Conservation (phyloP, 2,113 vertebrate genomes). For the Scomber scombrus region DNA sequence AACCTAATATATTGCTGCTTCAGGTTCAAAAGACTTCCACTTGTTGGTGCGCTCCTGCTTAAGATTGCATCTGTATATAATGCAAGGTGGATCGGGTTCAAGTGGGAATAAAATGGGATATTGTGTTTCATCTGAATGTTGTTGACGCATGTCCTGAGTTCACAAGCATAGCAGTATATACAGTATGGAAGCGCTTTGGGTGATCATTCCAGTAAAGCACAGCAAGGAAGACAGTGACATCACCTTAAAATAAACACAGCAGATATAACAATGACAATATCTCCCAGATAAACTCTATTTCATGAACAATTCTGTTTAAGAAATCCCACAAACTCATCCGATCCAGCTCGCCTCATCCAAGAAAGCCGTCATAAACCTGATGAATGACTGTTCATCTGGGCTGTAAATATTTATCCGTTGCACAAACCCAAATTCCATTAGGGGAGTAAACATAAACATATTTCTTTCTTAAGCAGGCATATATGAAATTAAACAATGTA, state of each 20-base stretch:
- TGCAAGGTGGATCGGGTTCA: slow-evolving; percentile 42
- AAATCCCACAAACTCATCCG: slow-evolving; percentile 36
- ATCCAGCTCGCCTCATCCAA: slow-evolving; percentile 51
- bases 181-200: slow-evolving; percentile 5
- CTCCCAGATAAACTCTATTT: slow-evolving; percentile 31
- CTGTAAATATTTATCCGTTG: slow-evolving; percentile 85
- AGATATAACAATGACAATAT: slow-evolving; percentile 54
- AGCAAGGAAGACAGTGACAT: slow-evolving; percentile 24
- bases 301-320: slow-evolving; percentile 45
- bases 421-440: slow-evolving; percentile 82
- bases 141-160: slow-evolving; percentile 26
- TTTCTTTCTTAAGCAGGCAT: slow-evolving; percentile 71
- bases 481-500: slow-evolving; percentile 79
- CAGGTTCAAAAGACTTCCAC: slow-evolving; percentile 56
- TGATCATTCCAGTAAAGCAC: slow-evolving; percentile 12
- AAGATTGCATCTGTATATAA: slow-evolving; percentile 27
- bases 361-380: slow-evolving; percentile 66
- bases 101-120: slow-evolving; percentile 38
- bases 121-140: slow-evolving; percentile 43
- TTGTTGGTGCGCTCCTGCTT: slow-evolving; percentile 33
- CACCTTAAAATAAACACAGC: slow-evolving; percentile 52
- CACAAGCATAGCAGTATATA: not conserved
- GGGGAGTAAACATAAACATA: slow-evolving; percentile 79
- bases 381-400: slow-evolving; percentile 69
- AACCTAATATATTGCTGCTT: slow-evolving; percentile 60